These are phyloP conservation scores for Malurus melanocephalus DNA, from an alignment of 2,113 vertebrate genomes.

Conservation along the genomic window DNA sequence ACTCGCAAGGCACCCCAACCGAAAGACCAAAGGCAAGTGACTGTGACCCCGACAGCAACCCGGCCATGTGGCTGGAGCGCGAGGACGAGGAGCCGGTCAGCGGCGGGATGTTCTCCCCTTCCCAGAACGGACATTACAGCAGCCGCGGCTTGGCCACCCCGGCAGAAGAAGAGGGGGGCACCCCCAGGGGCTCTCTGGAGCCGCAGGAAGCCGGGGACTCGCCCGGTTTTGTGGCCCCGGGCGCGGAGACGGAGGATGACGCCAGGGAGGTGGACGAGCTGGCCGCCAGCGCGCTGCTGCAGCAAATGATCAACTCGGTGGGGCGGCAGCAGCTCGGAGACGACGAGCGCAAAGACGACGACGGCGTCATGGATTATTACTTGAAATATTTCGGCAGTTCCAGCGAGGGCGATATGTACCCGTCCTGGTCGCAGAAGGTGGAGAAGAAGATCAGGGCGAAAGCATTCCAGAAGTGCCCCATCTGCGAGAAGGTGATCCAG, in stretches of 20 bases:
- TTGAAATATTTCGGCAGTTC: conserved; percentile 95
- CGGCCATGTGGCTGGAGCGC: conserved; percentile 70
- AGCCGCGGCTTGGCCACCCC: conserved; percentile 64
- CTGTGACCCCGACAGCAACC: conserved; percentile 70
- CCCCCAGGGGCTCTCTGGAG: conserved; percentile 60
- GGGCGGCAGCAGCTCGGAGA: conserved; percentile 78
- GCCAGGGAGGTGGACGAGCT: conserved; percentile 66
- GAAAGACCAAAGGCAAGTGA: conserved; percentile 72
- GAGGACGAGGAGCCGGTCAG: conserved; percentile 67
- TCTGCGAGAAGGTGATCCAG: conserved; percentile 97
- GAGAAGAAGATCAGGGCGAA: conserved; percentile 98
- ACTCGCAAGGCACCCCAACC: conserved; percentile 57
- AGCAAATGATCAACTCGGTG: conserved; percentile 93
- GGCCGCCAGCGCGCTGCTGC: conserved; percentile 89
- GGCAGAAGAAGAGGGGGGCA: conserved; percentile 71
- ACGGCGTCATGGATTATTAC: conserved; percentile 96
- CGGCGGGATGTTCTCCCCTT: conserved; percentile 75
- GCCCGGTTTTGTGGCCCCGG: conserved; percentile 54
- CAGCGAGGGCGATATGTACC: conserved; percentile 78
- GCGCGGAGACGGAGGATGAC: conserved; percentile 73
- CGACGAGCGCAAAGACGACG: conserved; percentile 83
- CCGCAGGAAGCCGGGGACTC: conserved; percentile 69
- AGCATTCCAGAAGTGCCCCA: conserved; percentile 99
- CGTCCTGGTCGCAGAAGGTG: conserved; percentile 79
- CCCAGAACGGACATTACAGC: conserved; percentile 83